A percentile compares a stretch with the other conserved stretches of the same genome.
Conservation (phyloP, 2,113 vertebrate species). For the Pelecanoides urinatrix region DNA sequence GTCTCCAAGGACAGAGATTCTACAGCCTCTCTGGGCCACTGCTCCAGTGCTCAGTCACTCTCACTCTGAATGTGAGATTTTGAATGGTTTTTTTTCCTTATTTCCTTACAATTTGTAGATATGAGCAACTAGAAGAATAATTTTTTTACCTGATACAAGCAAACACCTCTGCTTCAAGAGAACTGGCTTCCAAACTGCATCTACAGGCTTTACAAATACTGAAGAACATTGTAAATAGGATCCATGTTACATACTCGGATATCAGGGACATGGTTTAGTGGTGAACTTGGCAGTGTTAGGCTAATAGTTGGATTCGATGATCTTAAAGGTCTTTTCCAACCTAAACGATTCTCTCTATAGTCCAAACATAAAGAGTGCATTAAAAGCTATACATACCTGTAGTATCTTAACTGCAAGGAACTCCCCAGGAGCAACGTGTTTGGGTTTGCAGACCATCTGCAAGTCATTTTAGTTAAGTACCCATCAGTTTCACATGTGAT, state of each 20-base stretch:
- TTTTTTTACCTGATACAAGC: neutral
- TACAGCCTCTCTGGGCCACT: neutral
- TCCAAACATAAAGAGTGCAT: neutral
- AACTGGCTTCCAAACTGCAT: neutral
- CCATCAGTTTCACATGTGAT: conserved; percentile 87
- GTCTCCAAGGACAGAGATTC: neutral
- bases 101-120: neutral
- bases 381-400: conserved; percentile 63
- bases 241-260: accelerated
- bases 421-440: conserved; percentile 53
- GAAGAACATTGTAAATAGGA: neutral
- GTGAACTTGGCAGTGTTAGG: neutral
- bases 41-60: neutral
- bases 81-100: neutral
- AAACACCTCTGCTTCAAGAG: neutral
- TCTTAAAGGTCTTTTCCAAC: neutral
- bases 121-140: neutral
- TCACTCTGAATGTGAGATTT: neutral
- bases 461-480: conserved; percentile 83
- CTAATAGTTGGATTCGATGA: neutral
- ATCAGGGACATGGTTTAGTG: neutral
- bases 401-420: conserved; percentile 72
- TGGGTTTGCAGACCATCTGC: conserved; percentile 80
- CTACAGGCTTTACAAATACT: neutral
- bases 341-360: neutral